Evolutionary conservation across 2,888 invertebrate genomes (phyloP).

Genomic region (Aphrophora alni): DNA sequence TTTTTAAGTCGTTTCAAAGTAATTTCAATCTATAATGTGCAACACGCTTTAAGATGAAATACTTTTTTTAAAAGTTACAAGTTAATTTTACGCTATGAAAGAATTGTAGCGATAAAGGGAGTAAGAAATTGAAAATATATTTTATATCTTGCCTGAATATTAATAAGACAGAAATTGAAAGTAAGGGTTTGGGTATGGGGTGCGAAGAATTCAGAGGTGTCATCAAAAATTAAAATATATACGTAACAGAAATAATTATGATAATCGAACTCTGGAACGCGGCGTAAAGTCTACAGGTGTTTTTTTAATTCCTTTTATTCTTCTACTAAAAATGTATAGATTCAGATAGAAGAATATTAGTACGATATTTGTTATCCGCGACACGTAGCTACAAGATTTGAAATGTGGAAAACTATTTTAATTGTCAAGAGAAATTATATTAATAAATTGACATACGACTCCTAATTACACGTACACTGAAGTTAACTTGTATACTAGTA

Average conservation of each 20-base stretch:
- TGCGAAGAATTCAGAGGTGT: background rate
- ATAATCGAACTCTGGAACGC: background rate
- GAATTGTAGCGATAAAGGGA: slow-evolving; percentile 2
- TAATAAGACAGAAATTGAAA: slow-evolving; percentile 22
- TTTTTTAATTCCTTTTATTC: background rate
- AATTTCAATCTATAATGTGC: slow-evolving; percentile 3
- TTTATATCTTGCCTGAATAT: slow-evolving; percentile 29
- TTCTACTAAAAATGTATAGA: too few relatives aligned
- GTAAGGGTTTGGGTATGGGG: background rate
- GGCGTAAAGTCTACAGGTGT: background rate
- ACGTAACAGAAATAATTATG: background rate
- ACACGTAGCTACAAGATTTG: too few relatives aligned
- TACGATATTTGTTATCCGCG: too few relatives aligned
- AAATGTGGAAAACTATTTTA: too few relatives aligned
- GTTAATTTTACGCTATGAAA: slow-evolving; percentile 23
- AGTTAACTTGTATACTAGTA: too few relatives aligned
- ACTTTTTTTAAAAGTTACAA: background rate
- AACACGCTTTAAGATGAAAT: background rate
- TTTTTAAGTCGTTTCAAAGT: background rate
- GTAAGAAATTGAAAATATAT: slow-evolving; percentile 34
- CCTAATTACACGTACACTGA: too few relatives aligned
- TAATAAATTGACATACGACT: too few relatives aligned
- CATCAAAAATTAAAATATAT: background rate
- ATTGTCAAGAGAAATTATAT: too few relatives aligned
- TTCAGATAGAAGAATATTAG: too few relatives aligned